phyloP scores from a whole-genome alignment of 2,888 invertebrate genomes.

The Lamproptera curius region DNA sequence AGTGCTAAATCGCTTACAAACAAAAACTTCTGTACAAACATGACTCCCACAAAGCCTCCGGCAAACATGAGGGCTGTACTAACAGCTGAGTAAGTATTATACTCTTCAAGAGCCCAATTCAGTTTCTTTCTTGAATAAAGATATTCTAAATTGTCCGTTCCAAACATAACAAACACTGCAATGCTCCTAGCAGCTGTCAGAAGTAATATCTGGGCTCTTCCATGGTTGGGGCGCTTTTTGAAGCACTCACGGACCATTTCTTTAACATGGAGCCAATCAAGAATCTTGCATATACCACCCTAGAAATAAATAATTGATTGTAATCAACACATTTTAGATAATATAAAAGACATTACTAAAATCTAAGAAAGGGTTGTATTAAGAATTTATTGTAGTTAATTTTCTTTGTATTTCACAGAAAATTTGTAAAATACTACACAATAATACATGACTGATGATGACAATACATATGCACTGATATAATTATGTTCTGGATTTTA shows the following conservation, averaged over 20 bases:
- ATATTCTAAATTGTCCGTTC: slow-evolving; percentile 67
- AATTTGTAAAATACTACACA: no score
- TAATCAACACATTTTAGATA: no score
- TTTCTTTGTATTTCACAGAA: no score
- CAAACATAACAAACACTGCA: slow-evolving; percentile 51
- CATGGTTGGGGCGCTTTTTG: slow-evolving; percentile 62
- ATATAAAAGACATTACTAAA: no score
- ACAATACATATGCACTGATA: no score
- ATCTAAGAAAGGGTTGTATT: no score
- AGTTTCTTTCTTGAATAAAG: slow-evolving; percentile 79
- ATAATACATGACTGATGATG: no score
- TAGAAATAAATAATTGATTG: slow-evolving; percentile 26
- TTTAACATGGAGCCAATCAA: slow-evolving; percentile 51
- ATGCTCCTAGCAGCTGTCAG: slow-evolving; percentile 43
- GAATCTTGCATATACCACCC: slow-evolving; percentile 42
- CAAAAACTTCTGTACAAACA: slow-evolving; percentile 49
- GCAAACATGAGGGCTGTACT: slow-evolving; percentile 64
- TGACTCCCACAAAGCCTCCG: slow-evolving; percentile 58
- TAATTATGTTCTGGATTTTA: no score
- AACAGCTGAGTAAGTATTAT: slow-evolving; percentile 70
- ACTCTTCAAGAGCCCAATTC: slow-evolving; percentile 78
- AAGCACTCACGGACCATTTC: slow-evolving; percentile 67
- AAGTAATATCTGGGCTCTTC: slow-evolving; percentile 62
- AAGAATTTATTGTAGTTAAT: no score
- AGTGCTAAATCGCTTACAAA: slow-evolving; percentile 45